phyloP scores from a whole-genome alignment of 2,113 vertebrate genomes.

The Epinephelus moara region DNA sequence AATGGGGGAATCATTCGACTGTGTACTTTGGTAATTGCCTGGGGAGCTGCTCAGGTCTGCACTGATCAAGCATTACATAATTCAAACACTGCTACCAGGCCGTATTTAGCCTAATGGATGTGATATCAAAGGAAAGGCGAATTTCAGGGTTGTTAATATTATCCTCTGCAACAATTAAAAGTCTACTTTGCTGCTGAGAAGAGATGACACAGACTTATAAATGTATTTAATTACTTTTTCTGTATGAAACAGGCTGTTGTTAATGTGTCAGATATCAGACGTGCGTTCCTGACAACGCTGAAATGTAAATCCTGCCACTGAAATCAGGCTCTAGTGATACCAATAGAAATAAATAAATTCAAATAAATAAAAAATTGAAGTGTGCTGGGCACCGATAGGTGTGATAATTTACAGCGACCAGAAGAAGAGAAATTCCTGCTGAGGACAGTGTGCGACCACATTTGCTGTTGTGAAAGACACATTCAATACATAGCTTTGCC shows the following conservation, averaged over 20 bases:
- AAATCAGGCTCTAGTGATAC: not conserved
- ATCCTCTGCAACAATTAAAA: not conserved
- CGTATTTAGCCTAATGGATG: conserved; percentile 56
- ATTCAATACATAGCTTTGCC: too few relatives aligned
- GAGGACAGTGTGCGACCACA: too few relatives aligned
- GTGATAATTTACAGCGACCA: too few relatives aligned
- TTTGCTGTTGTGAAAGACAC: too few relatives aligned
- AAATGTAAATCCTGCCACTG: not conserved
- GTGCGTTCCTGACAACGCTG: not conserved
- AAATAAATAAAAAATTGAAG: not conserved
- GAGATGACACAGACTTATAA: not conserved
- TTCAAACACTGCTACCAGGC: conserved; percentile 57
- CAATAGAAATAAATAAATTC: not conserved
- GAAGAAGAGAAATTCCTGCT: too few relatives aligned
- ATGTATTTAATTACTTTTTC: not conserved
- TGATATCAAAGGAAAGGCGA: conserved; percentile 19
- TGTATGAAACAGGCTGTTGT: not conserved
- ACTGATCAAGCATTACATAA: conserved; percentile 74
- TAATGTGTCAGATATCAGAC: not conserved
- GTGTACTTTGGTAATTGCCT: conserved; percentile 70
- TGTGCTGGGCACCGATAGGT: not conserved
- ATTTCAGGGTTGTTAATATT: conserved; percentile 30
- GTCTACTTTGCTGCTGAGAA: not conserved
- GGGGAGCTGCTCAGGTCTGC: conserved; percentile 53
- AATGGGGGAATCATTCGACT: conserved; percentile 66